A percentile compares a stretch with the other conserved stretches of the same genome.
phyloP scores from a whole-genome alignment of 2,113 vertebrate species.

The Zosterops pallidus region DNA sequence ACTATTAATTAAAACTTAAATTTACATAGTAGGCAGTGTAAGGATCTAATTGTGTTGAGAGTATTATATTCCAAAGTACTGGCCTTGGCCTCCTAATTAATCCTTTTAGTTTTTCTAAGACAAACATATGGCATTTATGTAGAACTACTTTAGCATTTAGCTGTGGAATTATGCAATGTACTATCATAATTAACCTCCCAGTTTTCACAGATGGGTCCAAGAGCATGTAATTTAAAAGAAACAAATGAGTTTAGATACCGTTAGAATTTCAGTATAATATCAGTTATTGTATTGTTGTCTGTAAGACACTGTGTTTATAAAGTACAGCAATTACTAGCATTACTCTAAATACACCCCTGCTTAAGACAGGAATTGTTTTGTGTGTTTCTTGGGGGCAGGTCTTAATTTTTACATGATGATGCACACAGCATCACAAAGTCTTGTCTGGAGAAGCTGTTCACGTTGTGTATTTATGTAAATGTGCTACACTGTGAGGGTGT shows the following conservation, averaged over 20 bases:
- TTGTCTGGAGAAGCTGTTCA: conserved; percentile 43
- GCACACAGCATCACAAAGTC: neutral
- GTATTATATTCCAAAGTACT: conserved; percentile 58
- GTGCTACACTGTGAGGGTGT: conserved; percentile 28
- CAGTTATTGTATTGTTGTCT: conserved; percentile 29
- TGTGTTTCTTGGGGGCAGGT: neutral
- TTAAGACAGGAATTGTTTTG: conserved; percentile 27
- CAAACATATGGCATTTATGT: conserved; percentile 76
- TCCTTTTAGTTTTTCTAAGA: conserved; percentile 69
- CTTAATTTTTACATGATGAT: neutral
- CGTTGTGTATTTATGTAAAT: conserved; percentile 49
- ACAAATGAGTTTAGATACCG: conserved; percentile 45
- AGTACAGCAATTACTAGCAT: neutral
- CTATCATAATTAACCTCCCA: conserved; percentile 72
- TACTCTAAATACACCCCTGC: neutral
- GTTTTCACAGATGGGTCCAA: conserved; percentile 72
- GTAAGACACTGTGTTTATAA: neutral
- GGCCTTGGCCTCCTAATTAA: conserved; percentile 75
- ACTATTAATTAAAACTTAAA: conserved; percentile 68
- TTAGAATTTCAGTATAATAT: conserved; percentile 36
- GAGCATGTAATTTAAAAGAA: conserved; percentile 72
- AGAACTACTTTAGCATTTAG: conserved; percentile 67
- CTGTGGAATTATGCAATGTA: conserved; percentile 68
- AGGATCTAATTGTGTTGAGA: conserved; percentile 68
- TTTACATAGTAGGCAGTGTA: conserved; percentile 43